A percentile compares a stretch with the other conserved stretches of the same genome.
Evolutionary conservation across 2,797 vertebrate genomes (phyloP).

Genomic region (Rhadinocentrus ornatus): DNA sequence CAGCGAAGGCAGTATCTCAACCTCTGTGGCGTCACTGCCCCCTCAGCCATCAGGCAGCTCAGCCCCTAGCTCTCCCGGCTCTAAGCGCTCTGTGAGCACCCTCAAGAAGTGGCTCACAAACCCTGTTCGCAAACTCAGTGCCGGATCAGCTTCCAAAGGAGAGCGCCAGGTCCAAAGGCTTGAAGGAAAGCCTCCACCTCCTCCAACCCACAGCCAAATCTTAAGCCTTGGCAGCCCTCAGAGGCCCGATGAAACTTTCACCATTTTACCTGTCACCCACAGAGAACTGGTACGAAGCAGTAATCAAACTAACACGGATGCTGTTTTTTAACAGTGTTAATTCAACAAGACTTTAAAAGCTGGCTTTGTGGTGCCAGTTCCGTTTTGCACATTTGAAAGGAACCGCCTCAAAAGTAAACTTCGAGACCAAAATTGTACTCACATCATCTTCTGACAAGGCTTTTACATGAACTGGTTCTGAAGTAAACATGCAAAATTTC

Average conservation of each 20-base stretch:
- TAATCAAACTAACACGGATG: neutral
- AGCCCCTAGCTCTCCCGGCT: conserved; percentile 87
- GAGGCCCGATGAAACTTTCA: conserved; percentile 70
- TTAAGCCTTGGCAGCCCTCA: conserved; percentile 74
- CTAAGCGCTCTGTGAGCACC: conserved; percentile 88
- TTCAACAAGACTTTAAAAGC: conserved; percentile 18
- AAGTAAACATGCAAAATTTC: conserved; percentile 47
- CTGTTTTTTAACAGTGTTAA: conserved; percentile 8
- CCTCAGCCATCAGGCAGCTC: conserved; percentile 89
- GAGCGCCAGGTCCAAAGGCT: conserved; percentile 83
- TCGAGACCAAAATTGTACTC: conserved; percentile 3
- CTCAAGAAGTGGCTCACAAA: conserved; percentile 93
- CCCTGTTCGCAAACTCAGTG: conserved; percentile 89
- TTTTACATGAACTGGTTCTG: conserved; percentile 33
- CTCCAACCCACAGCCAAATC: conserved; percentile 71
- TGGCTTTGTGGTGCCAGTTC: conserved; percentile 3
- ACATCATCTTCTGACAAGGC: conserved; percentile 5
- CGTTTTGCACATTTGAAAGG: conserved; percentile 8
- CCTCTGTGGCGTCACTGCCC: conserved; percentile 88
- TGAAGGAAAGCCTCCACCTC: conserved; percentile 76
- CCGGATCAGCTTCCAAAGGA: conserved; percentile 78
- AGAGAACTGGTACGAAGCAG: conserved; percentile 80
- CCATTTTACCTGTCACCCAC: conserved; percentile 75
- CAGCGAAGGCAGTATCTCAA: conserved; percentile 92
- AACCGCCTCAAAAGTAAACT: conserved; percentile 53